Conservation (phyloP, 2,888 invertebrate genomes). For the Platerodrilus igneus region DNA sequence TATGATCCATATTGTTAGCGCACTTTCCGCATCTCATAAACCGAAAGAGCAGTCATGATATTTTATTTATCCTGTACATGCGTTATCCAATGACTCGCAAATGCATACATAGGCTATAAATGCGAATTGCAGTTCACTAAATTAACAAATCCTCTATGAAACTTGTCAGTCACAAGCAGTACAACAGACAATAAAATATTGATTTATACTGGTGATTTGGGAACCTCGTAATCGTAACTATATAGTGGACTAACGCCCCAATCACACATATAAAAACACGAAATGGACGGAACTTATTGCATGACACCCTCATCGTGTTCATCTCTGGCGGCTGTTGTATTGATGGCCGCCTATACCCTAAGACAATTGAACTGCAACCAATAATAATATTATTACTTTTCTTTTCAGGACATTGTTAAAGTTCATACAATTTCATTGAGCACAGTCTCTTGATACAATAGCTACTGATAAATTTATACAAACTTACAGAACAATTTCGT, state of each 20-base stretch:
- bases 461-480: no score
- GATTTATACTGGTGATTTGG: constrained; percentile 39
- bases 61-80: constrained; percentile 45
- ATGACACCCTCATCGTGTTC: constrained; percentile 34
- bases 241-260: constrained; percentile 27
- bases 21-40: constrained; percentile 43
- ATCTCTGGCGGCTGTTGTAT: constrained; percentile 37
- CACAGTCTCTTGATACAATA: no score
- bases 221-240: constrained; percentile 38
- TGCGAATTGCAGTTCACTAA: constrained; percentile 35
- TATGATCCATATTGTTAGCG: constrained; percentile 41
- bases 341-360: constrained; percentile 40
- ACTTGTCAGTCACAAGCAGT: constrained; percentile 39
- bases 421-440: no score
- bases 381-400: constrained; percentile 40
- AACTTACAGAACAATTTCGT: no score
- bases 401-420: no score
- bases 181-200: constrained; percentile 42
- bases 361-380: constrained; percentile 37
- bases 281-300: constrained; percentile 28
- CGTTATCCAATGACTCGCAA: constrained; percentile 44
- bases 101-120: constrained; percentile 37
- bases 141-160: constrained; percentile 40
- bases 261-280: constrained; percentile 36
- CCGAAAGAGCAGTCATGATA: constrained; percentile 41